These are phyloP conservation scores for rabbit (Oryctolagus cuniculus) DNA, from an alignment of 2,113 vertebrate genomes.

Conservation along the genomic window DNA sequence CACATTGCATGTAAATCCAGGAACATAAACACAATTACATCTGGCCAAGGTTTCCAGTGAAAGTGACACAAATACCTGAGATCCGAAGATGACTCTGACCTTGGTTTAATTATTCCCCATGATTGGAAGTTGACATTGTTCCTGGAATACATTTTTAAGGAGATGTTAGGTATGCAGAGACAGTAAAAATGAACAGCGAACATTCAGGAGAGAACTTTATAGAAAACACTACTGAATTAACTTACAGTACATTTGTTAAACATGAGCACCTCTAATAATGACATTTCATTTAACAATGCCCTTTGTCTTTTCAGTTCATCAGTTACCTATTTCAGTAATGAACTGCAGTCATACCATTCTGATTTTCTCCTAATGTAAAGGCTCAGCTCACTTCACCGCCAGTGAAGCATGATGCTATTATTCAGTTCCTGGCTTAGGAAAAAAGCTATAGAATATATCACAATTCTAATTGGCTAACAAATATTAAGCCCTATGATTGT, in stretches of 20 bases:
- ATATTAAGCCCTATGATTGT: slow-evolving; percentile 83
- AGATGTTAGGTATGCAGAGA: slow-evolving; percentile 70
- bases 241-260: slow-evolving; percentile 93
- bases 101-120: slow-evolving; percentile 25
- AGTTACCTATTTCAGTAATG: slow-evolving; percentile 93
- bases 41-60: slow-evolving; percentile 36
- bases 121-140: slow-evolving; percentile 40
- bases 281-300: slow-evolving; percentile 94
- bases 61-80: background rate
- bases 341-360: slow-evolving; percentile 92
- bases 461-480: slow-evolving; percentile 88
- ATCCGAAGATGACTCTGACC: slow-evolving; percentile 57
- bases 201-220: slow-evolving; percentile 88
- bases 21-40: slow-evolving; percentile 47
- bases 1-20: slow-evolving; percentile 38
- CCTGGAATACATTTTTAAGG: slow-evolving; percentile 77
- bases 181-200: slow-evolving; percentile 80
- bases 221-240: slow-evolving; percentile 91
- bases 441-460: slow-evolving; percentile 89
- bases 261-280: slow-evolving; percentile 93
- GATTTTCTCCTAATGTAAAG: slow-evolving; percentile 92
- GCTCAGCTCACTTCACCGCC: slow-evolving; percentile 91
- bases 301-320: slow-evolving; percentile 94
- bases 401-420: slow-evolving; percentile 92
- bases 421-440: slow-evolving; percentile 90